phyloP scores from a whole-genome alignment of 2,113 vertebrate genomes.

The Anas platyrhynchos region DNA sequence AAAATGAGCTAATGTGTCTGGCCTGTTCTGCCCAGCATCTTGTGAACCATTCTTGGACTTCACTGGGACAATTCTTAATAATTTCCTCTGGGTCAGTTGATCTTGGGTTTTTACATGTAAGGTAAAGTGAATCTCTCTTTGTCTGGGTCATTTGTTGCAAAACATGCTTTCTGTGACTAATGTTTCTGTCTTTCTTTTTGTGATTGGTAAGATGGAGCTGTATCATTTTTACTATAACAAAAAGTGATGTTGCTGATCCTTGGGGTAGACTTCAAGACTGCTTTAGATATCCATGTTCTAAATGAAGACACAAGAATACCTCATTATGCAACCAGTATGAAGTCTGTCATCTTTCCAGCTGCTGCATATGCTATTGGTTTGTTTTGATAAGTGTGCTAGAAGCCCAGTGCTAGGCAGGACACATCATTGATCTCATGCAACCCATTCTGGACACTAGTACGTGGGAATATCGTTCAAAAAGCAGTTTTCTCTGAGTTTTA shows the following conservation, averaged over 20 bases:
- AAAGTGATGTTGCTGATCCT: background rate
- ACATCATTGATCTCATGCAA: background rate
- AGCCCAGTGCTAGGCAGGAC: background rate
- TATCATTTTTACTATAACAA: background rate
- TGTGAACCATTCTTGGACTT: background rate
- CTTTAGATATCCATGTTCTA: background rate
- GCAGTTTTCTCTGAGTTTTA: conserved; percentile 13
- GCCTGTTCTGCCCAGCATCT: rapidly evolving
- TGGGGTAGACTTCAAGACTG: background rate
- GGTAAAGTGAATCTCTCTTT: background rate
- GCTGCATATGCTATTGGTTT: background rate
- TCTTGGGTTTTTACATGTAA: background rate
- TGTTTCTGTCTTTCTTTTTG: background rate
- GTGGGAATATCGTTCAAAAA: background rate
- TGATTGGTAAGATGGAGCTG: background rate
- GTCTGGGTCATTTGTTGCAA: background rate
- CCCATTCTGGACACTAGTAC: background rate
- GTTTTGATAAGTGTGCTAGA: background rate
- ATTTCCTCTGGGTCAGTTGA: background rate
- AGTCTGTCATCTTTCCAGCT: background rate
- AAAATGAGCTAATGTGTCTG: background rate
- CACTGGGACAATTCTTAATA: background rate
- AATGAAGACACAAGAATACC: background rate
- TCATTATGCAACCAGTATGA: background rate
- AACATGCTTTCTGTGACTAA: background rate